Evolutionary conservation across 2,113 vertebrate species (phyloP), one percentile per base, ranked within the genome.

Genomic region (Tor tambroides): DNA sequence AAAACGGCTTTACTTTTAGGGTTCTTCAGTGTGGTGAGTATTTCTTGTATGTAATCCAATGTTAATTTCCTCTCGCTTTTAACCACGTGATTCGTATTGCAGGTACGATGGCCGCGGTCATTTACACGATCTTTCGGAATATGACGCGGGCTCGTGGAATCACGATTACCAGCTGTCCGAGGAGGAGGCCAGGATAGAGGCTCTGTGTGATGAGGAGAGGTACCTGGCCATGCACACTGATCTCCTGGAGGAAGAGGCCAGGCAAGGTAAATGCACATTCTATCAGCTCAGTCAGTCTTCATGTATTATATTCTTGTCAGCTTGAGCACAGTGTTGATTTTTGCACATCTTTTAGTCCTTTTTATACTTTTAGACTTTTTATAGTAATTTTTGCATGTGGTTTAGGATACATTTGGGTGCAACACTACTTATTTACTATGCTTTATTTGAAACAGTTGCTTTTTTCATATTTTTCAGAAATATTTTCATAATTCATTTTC

Each of bases 41-140:
- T 93, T 84, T 86, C 89, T 90, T 88, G 79, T 89, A 86, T 92
- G 83, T 87, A 71, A 74, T 54, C 15, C 63, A 82, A 61, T 4
- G 90, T 88, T 21, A 1, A 75, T 86, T 92, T 90, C 90, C 87
- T 2, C 23, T 75, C 85, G 77, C 30, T 72, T 93, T 93, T 98
- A 97, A 99, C 95, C 94, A 87, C 43, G 0, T 30, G 38, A 91
- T 95, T 97, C 96, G 71, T 92, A 91, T 96, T 96, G 95, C 97
- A 99, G 98, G 96, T 99, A 99, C 2, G 98, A 99, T 94, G 98
- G 98, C 78, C 98, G 98, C 43, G 98, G 98, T 96, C 98, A 99
- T 95, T 97, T 99, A 76, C 98, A 99, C 95, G 98, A 99, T 96
- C 98, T 99, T 85, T 99, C 98, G 89, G 98, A 99, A 87, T 99